Evolutionary conservation across 2,797 vertebrate genomes (phyloP).

Genomic region (Saxicola maurus): DNA sequence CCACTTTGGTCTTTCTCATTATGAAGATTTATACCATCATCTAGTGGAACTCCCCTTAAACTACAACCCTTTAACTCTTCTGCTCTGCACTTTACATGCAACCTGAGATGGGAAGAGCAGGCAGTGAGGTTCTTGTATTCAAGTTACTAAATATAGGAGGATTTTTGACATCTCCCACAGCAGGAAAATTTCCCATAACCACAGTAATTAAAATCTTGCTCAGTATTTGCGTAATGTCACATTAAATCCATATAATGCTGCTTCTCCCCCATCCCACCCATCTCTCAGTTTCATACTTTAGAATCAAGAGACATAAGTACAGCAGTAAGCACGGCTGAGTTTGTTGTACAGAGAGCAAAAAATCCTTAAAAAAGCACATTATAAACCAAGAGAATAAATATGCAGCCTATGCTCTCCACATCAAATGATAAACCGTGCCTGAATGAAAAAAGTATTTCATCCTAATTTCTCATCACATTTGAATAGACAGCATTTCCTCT

Average conservation of each 20-base stretch:
- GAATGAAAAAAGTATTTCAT: neutral
- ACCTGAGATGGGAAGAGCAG: neutral
- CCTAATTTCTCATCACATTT: constrained; percentile 13
- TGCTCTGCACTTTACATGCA: neutral
- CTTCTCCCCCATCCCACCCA: neutral
- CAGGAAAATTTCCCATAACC: constrained; percentile 1
- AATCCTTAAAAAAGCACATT: neutral
- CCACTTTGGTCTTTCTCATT: constrained; percentile 13
- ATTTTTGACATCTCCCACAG: constrained; percentile 17
- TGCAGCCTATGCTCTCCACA: neutral
- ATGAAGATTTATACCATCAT: constrained; percentile 74
- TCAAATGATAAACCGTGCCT: neutral
- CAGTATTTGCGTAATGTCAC: neutral
- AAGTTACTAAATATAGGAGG: constrained; percentile 43
- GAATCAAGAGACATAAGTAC: neutral
- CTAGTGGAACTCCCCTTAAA: constrained; percentile 66
- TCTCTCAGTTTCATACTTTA: constrained; percentile 3
- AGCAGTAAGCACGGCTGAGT: neutral
- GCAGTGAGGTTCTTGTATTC: neutral
- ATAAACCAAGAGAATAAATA: neutral
- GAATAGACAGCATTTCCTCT: neutral
- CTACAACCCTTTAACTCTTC: constrained; percentile 38
- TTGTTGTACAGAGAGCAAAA: neutral
- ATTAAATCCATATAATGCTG: neutral
- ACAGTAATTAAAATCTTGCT: constrained; percentile 17